These are phyloP conservation scores for Girardia tigrina DNA, from an alignment of 2,888 invertebrate species.

Conservation along the genomic window DNA sequence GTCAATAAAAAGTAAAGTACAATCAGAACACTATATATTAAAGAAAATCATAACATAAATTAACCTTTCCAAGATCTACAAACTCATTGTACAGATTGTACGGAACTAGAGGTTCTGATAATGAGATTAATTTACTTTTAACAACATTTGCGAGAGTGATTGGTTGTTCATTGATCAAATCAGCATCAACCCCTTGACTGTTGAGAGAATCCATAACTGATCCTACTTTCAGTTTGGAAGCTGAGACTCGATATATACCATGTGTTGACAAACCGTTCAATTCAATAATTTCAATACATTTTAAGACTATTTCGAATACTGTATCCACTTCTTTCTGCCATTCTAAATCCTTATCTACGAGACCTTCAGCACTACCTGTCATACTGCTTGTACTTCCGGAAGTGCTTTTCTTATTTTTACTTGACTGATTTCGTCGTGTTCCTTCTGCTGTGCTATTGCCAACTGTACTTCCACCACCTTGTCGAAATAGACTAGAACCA, in stretches of 20 bases:
- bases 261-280: slow-evolving; percentile 17
- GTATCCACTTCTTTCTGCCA: slow-evolving; percentile 1
- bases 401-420: neutral
- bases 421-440: neutral
- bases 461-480: neutral
- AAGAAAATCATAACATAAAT: no score
- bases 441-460: neutral
- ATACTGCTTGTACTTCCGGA: neutral
- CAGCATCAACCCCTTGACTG: slow-evolving; percentile 24
- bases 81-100: slow-evolving; percentile 35
- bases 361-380: neutral
- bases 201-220: slow-evolving; percentile 13
- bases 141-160: slow-evolving; percentile 34
- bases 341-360: neutral
- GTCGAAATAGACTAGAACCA: slow-evolving; percentile 35
- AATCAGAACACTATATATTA: no score
- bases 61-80: slow-evolving; percentile 35
- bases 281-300: neutral
- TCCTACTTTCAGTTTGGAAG: slow-evolving; percentile 35
- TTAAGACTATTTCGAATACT: neutral
- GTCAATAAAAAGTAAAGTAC: no score
- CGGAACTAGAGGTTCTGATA: slow-evolving; percentile 33
- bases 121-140: slow-evolving; percentile 34
- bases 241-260: slow-evolving; percentile 36
- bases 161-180: slow-evolving; percentile 32